These are phyloP conservation scores for Argyrosomus regius DNA, from an alignment of 2,797 vertebrate genomes.

Conservation along the genomic window DNA sequence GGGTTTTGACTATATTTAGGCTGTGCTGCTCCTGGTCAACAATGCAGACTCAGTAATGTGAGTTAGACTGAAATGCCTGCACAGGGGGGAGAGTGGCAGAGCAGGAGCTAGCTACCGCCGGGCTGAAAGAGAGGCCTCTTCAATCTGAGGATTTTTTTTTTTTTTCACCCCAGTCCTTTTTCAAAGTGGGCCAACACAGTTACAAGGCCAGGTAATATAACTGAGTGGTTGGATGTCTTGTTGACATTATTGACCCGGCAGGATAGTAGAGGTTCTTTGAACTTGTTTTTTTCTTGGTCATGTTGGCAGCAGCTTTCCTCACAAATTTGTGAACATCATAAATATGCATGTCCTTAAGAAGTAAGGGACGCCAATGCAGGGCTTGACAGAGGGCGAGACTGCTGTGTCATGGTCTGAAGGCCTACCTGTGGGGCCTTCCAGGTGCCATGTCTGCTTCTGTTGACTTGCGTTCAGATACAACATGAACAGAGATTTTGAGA, in stretches of 20 bases:
- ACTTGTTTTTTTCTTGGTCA: constrained; percentile 5
- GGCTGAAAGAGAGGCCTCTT: constrained; percentile 67
- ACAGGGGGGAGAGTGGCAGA: constrained; percentile 54
- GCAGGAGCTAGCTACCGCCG: constrained; percentile 36
- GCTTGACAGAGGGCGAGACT: background rate
- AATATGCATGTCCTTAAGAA: constrained; percentile 4
- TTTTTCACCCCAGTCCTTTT: constrained; percentile 21
- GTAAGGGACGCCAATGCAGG: background rate
- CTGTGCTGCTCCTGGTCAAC: constrained; percentile 83
- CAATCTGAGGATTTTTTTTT: constrained; percentile 34
- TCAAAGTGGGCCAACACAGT: constrained; percentile 41
- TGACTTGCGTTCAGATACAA: background rate
- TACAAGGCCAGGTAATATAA: constrained; percentile 63
- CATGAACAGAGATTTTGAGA: background rate
- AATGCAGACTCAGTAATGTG: constrained; percentile 87
- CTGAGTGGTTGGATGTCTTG: constrained; percentile 36
- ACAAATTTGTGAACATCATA: background rate
- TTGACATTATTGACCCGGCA: constrained; percentile 53
- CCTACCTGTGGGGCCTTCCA: constrained; percentile 33
- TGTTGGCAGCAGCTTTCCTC: background rate
- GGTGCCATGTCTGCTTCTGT: constrained; percentile 14
- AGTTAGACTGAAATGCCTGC: constrained; percentile 79
- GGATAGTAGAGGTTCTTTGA: constrained; percentile 27
- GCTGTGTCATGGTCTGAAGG: constrained; percentile 57
- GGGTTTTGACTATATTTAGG: constrained; percentile 93